A percentile compares a stretch with the other conserved stretches of the same genome.
Conservation (phyloP, 2,888 invertebrate species). For the Crossocerus cetratus region DNA sequence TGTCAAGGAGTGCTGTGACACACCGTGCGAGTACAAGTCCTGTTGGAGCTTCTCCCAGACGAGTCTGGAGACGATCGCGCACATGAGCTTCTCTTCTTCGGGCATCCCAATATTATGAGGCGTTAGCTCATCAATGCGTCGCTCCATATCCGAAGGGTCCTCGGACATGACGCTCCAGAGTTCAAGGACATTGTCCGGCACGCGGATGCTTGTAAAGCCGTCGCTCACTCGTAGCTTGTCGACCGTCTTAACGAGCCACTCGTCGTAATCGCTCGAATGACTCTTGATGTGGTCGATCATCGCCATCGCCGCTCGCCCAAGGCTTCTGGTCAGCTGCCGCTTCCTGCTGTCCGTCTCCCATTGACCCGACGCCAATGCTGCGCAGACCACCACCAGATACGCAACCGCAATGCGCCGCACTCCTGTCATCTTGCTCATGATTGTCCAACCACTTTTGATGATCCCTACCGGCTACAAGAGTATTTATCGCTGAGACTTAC, state of each 20-base stretch:
- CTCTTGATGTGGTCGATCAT: not conserved
- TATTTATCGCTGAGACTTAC: too few species aligned
- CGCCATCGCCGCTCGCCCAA: not conserved
- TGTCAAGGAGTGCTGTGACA: not conserved
- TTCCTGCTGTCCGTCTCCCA: not conserved
- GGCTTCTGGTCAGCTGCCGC: not conserved
- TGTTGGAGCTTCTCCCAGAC: not conserved
- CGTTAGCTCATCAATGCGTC: not conserved
- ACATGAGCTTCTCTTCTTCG: conserved; percentile 4
- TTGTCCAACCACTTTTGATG: too few species aligned
- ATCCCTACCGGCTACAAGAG: too few species aligned
- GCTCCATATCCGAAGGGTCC: not conserved
- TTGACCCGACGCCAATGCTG: too few species aligned
- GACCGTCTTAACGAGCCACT: not conserved
- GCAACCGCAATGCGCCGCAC: too few species aligned
- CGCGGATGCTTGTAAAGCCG: not conserved
- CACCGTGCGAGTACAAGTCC: not conserved
- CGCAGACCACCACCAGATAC: too few species aligned
- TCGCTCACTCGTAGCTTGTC: not conserved
- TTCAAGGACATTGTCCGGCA: not conserved
- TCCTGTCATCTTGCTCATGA: too few species aligned
- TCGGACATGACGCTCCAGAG: conserved; percentile 3
- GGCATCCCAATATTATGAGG: conserved; percentile 2
- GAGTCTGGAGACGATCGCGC: not conserved
- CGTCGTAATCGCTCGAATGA: not conserved